Base-by-base conservation (phyloP, 92 coral and sea anemone species). In the Porites cylindrica region DNA sequence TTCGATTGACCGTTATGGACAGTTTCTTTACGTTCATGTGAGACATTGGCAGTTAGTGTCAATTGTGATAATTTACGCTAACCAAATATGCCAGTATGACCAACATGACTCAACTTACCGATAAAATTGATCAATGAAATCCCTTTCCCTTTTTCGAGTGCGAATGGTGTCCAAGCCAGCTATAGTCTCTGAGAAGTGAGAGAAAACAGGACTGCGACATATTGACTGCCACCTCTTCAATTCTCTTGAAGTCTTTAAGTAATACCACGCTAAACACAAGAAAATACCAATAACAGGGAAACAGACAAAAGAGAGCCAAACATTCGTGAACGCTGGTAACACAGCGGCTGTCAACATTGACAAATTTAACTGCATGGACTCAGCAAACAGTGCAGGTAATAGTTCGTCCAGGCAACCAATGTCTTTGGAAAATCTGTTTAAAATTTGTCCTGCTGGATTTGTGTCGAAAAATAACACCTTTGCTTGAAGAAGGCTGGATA, bases 201-300 rank as follows among this genome's bases (percentile, higher is more conserved):
- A 83, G 82, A 86, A 91, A 24, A 91, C 84, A 29, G 88, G 88
- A 50, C 94, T 91, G 75, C 91, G 76, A 51, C 88, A 74, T 6
- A 87, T 74, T 38, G 91, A 81, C 81, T 91, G 88, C 21, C 91
- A 51, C 74, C 94, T 84, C 78, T 86, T 81, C 38, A 91, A 86
- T 53, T 91, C 96, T 32, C 93, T 85, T 10, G 94, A 89, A 17
- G 93, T 72, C 80, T 91, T 85, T 52, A 93, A 77, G 76, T 88
- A 93, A 80, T 93, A 93, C 65, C 73, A 82, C 24, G 75, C 85
- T 60, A 80, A 10, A 24, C 51, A 66, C 2, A 54, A n/a, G n/a
- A 80, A 80, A 12, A 68, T 54, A 19, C 51, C 13, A 43, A 68
- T 4, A 4, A 21, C 56, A 3, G 84, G 84, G 12, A 80, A 10